Conservation (phyloP, 2,797 vertebrate species). For the Artibeus jamaicensis region DNA sequence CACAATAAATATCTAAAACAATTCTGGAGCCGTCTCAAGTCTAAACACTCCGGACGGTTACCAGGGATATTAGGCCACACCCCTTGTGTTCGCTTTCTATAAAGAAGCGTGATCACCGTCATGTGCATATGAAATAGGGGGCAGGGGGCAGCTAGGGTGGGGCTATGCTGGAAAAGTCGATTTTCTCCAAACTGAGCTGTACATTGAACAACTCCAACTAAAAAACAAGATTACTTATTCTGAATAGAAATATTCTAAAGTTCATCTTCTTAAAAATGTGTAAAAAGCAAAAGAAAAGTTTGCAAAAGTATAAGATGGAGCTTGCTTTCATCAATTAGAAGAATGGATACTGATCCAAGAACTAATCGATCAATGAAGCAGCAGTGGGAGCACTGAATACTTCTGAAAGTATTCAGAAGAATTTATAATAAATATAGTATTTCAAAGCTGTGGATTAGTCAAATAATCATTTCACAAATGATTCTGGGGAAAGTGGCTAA, state of each 20-base stretch:
- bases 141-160: not conserved
- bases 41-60: constrained; percentile 6
- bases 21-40: not conserved
- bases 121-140: not conserved
- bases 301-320: not conserved
- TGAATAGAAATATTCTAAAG: not conserved
- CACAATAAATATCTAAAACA: not conserved
- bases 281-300: not conserved
- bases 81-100: not conserved
- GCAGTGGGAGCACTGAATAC: not conserved
- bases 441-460: not conserved
- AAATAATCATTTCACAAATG: not conserved
- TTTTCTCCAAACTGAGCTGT: not conserved
- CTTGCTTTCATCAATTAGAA: not conserved
- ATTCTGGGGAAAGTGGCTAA: not conserved
- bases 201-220: not conserved
- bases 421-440: not conserved
- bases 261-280: constrained; percentile 15
- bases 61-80: not conserved
- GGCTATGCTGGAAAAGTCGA: not conserved
- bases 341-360: not conserved
- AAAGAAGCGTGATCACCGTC: not conserved
- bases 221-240: not conserved
- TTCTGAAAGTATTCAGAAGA: not conserved
- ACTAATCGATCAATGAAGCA: not conserved